Evolutionary conservation across 2,113 vertebrate species (phyloP).

Genomic region (Catharus bicknelli): DNA sequence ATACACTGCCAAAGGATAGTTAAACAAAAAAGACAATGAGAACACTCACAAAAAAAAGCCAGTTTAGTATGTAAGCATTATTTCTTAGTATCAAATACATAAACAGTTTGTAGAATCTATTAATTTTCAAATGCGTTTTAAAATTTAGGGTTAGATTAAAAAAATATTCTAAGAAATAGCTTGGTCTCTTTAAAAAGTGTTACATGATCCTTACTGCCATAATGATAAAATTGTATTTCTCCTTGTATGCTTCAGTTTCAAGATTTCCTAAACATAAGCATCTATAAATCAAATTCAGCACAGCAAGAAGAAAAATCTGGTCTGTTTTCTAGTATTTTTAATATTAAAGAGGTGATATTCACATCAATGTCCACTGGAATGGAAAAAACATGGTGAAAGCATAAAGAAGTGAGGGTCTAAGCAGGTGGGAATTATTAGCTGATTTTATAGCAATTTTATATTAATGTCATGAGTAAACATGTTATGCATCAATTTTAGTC

Average conservation of each 20-base stretch:
- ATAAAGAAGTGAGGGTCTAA: background rate
- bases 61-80: background rate
- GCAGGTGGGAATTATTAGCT: background rate
- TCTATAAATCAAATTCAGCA: background rate
- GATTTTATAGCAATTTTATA: background rate
- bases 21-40: constrained; percentile 1
- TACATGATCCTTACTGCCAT: background rate
- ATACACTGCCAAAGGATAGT: background rate
- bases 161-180: background rate
- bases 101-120: background rate
- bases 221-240: background rate
- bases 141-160: background rate
- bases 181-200: background rate
- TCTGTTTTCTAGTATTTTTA: background rate
- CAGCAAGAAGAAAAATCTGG: background rate
- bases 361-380: background rate
- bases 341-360: background rate
- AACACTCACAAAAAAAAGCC: background rate
- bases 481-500: background rate
- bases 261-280: background rate
- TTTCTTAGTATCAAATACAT: background rate
- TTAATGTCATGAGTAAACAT: background rate
- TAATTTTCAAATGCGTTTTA: background rate
- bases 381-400: background rate
- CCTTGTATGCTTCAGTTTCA: background rate